These are phyloP conservation scores for Acleris literana DNA, from an alignment of 2,888 invertebrate genomes.

Conservation along the genomic window DNA sequence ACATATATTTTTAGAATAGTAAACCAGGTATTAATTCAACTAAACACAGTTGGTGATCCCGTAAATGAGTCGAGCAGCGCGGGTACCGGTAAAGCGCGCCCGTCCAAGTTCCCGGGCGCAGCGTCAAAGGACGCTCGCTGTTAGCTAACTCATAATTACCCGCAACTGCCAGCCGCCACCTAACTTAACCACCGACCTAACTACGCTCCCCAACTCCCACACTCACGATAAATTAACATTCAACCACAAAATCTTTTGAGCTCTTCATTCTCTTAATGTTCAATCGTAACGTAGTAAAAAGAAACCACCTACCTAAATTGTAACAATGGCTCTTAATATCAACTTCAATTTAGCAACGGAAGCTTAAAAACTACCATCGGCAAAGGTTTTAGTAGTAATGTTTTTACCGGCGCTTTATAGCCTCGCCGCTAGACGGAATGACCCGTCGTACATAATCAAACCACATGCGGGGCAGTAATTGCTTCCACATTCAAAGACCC, in stretches of 20 bases:
- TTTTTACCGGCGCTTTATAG: constrained; percentile 73
- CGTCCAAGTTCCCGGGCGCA: constrained; percentile 49
- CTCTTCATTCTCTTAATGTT: constrained; percentile 52
- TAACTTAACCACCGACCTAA: constrained; percentile 47
- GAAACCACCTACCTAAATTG: constrained; percentile 51
- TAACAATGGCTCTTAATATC: constrained; percentile 72
- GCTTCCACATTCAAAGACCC: constrained; percentile 81
- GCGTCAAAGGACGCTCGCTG: constrained; percentile 67
- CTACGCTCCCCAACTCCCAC: constrained; percentile 35
- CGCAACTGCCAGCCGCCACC: constrained; percentile 51
- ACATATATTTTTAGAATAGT: too few relatives aligned
- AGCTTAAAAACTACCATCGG: constrained; percentile 73
- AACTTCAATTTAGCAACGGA: constrained; percentile 80
- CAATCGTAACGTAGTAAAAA: constrained; percentile 48
- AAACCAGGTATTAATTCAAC: too few relatives aligned
- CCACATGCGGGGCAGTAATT: constrained; percentile 83
- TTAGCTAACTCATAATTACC: constrained; percentile 69
- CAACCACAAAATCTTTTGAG: constrained; percentile 50
- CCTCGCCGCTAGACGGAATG: constrained; percentile 76
- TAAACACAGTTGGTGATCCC: too few relatives aligned
- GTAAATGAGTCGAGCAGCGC: too few relatives aligned
- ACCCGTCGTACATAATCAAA: constrained; percentile 79
- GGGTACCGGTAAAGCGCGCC: constrained; percentile 50
- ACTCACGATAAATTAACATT: constrained; percentile 35
- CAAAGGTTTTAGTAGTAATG: constrained; percentile 74